These are phyloP conservation scores for Podiceps cristatus DNA, from an alignment of 2,113 vertebrate species.

Conservation along the genomic window DNA sequence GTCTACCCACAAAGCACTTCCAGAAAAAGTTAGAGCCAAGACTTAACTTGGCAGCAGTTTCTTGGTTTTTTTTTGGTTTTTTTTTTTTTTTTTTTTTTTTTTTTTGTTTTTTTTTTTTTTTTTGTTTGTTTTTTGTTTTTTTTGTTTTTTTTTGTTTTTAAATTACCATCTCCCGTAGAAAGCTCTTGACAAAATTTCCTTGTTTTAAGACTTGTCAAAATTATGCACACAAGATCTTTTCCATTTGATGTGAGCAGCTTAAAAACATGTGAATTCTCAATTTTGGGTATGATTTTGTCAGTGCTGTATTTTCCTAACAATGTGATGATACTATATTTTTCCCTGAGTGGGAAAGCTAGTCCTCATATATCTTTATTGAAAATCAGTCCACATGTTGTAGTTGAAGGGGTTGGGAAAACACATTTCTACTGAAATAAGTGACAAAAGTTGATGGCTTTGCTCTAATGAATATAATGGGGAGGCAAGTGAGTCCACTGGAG, in stretches of 20 bases:
- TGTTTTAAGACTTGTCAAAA: background rate
- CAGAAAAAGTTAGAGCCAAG: constrained; percentile 62
- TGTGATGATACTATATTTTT: background rate
- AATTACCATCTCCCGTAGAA: constrained; percentile 43
- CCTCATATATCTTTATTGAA: fast-evolving
- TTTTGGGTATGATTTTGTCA: background rate
- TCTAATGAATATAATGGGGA: background rate
- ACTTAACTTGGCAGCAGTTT: constrained; percentile 65
- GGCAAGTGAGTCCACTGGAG: background rate
- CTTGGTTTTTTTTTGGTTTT: constrained; percentile 34
- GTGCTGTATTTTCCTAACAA: background rate
- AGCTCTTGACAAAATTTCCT: constrained; percentile 12
- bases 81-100: constrained; percentile 41
- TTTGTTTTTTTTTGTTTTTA: constrained; percentile 12
- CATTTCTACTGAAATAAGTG: background rate
- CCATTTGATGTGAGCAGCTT: background rate
- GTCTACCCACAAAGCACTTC: constrained; percentile 70
- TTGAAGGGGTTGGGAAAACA: background rate
- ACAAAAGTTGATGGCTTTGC: background rate
- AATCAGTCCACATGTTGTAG: too few relatives aligned
- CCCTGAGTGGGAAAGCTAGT: background rate
- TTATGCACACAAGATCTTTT: background rate
- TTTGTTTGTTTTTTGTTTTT: constrained; percentile 45
- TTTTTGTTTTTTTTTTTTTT: constrained; percentile 34
- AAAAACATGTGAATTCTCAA: background rate